Conservation (phyloP, 2,113 vertebrate species). For the Pogonocichla stellata region DNA sequence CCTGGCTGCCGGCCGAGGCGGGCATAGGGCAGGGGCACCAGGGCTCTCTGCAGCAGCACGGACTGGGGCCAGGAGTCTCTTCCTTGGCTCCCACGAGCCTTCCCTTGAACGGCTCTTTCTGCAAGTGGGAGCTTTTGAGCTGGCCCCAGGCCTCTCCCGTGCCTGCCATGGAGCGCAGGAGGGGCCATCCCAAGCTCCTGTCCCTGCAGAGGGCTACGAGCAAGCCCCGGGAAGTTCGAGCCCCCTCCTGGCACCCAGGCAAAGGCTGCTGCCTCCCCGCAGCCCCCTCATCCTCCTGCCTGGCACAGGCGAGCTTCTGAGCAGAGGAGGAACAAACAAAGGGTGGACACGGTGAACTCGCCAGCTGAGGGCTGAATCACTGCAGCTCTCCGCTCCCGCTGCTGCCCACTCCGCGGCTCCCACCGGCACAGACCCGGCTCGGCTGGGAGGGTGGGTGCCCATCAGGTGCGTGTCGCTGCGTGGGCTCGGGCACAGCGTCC, state of each 20-base stretch:
- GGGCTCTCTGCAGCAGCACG: fast-evolving
- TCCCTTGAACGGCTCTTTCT: background rate
- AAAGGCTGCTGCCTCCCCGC: background rate
- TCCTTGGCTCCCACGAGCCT: background rate
- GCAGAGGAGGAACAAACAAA: background rate
- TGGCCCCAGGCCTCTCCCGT: background rate
- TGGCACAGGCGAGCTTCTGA: background rate
- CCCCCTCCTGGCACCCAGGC: background rate
- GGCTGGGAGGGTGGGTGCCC: background rate
- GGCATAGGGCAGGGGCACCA: background rate
- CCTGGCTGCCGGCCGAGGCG: fast-evolving
- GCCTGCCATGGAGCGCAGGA: background rate
- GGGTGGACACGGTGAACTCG: background rate
- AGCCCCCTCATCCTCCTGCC: background rate
- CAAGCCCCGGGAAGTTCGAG: background rate
- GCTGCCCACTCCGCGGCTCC: background rate
- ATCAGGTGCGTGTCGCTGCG: fast-evolving
- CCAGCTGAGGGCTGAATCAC: constrained; percentile 5
- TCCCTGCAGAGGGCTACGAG: background rate
- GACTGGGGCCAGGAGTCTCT: background rate
- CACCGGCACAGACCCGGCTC: fast-evolving
- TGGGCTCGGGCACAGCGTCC: background rate
- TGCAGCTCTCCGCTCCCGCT: background rate
- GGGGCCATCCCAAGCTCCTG: background rate
- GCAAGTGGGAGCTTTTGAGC: background rate